phyloP scores from a whole-genome alignment of 2,797 vertebrate species.

The Paguma larvata region DNA sequence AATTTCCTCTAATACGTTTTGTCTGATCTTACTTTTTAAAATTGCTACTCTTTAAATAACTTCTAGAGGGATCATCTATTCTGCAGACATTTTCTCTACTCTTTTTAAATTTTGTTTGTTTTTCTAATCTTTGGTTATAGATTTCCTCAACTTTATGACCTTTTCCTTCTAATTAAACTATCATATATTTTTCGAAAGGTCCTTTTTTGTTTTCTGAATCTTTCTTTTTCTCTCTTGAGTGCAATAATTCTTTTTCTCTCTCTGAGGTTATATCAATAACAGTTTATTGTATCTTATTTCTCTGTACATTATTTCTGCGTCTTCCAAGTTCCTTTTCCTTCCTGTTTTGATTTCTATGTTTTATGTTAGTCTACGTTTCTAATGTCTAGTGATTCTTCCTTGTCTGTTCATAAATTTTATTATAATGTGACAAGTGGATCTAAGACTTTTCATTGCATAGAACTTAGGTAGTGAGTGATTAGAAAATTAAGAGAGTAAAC shows the following conservation, averaged over 20 bases:
- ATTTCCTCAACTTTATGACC: background rate
- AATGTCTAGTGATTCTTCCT: background rate
- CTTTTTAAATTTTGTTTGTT: background rate
- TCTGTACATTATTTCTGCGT: background rate
- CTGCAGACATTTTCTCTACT: background rate
- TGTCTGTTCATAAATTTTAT: background rate
- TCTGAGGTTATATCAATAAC: background rate
- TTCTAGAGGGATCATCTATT: background rate
- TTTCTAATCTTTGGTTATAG: background rate
- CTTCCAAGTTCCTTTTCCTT: background rate
- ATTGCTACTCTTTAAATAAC: background rate
- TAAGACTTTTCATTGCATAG: background rate
- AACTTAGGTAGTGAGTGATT: background rate
- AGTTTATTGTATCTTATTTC: background rate
- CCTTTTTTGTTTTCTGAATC: background rate
- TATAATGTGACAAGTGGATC: background rate
- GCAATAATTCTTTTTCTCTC: background rate
- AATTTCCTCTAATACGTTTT: background rate
- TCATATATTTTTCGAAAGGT: background rate
- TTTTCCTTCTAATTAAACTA: background rate
- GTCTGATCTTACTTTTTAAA: background rate
- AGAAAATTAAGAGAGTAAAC: rapidly evolving
- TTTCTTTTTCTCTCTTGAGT: background rate
- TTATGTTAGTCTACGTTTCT: background rate
- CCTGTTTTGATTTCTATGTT: background rate